These are phyloP conservation scores for Pedetes capensis DNA, from an alignment of 2,113 vertebrate genomes.

Conservation along the genomic window DNA sequence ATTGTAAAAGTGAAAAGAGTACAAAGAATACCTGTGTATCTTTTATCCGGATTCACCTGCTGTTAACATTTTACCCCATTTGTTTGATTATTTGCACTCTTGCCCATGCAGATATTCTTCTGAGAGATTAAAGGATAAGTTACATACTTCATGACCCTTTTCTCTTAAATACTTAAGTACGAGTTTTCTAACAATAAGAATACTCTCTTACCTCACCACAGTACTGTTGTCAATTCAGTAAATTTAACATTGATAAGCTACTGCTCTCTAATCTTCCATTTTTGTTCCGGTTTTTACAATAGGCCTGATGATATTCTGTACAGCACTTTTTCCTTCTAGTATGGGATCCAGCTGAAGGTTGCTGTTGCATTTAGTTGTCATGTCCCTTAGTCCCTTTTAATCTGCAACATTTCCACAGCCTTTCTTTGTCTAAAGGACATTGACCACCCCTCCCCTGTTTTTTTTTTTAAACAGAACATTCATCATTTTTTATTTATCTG, in stretches of 20 bases:
- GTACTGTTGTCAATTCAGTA: background rate
- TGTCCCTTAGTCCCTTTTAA: constrained; percentile 18
- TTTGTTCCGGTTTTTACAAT: background rate
- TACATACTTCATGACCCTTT: background rate
- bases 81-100: background rate
- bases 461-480: background rate
- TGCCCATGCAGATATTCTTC: background rate
- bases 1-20: background rate
- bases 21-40: background rate
- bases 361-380: background rate
- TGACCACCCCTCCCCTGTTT: background rate
- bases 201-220: background rate
- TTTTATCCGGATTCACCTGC: background rate
- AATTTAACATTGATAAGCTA: background rate
- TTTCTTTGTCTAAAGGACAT: constrained; percentile 18
- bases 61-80: constrained; percentile 31
- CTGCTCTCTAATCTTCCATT: constrained; percentile 38
- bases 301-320: background rate
- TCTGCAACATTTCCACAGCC: background rate
- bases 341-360: background rate
- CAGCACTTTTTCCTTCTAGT: background rate
- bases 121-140: constrained; percentile 25
- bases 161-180: background rate
- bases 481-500: background rate
- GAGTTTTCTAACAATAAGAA: constrained; percentile 34